Evolutionary conservation across 1,140 invertebrate species (phyloP), one percentile per base, ranked within the genome.

Genomic region (Heliconius hewitsoni): DNA sequence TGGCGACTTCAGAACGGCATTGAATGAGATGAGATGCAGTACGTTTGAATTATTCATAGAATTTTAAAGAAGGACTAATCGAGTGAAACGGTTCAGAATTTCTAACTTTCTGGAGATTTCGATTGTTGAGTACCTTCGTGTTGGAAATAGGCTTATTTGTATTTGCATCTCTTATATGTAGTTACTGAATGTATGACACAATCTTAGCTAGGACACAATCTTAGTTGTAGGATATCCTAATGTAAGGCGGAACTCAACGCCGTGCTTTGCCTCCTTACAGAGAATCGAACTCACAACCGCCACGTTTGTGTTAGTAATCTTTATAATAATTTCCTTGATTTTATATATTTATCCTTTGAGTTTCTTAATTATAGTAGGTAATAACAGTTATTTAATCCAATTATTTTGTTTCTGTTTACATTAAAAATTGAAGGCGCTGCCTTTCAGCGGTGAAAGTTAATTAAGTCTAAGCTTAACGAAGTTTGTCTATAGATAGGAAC

Each of bases 11-110:
- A 50, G 77, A 78, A 81, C 71, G 75, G 77, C 77, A 76, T 71
- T 76, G 70, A 78, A 78, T 76, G 77, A 39, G 76, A 78, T 76
- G 71, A 57, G 74, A 81, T 81, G 77, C 76, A 55, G 70, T 74
- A 73, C 39, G 73, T 70, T 57, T 81, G 80, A 81, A 81, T 81
- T 76, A 81, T 81, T 81, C 80, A 81, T 81, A 74, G 77, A 78
- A 70, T 81, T 78, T 46, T 66, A 78, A 78, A 81, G 80, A 78
- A 81, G 71, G 80, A 76, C 80, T 81, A 81, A 81, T 81, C 74
- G 76, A 81, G 76, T 76, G 77, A 78, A 81, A 81, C 76, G 77
- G 76, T 66, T 72, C 70, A 73, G 76, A 71, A 57, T 76, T 73
- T 78, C 52, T 16, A 81, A 81, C 52, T 76, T 78, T 81, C 52